Conservation (phyloP, 2,888 invertebrate genomes). For the Chironomus tentans region DNA sequence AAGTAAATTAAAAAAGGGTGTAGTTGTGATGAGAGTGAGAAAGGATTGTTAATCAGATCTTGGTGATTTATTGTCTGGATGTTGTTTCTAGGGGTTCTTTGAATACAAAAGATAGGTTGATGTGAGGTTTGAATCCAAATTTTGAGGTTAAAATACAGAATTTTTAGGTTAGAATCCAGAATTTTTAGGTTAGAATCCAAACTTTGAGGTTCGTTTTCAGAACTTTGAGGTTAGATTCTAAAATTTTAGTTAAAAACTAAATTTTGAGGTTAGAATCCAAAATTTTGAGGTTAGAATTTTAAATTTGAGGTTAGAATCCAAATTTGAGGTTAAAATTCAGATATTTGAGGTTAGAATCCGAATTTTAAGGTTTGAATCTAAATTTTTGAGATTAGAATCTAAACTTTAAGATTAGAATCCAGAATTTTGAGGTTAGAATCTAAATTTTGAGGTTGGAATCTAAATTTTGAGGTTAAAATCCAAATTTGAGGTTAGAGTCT, state of each 20-base stretch:
- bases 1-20: no score
- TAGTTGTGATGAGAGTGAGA: no score
- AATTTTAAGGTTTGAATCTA: not conserved
- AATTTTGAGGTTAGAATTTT: not conserved
- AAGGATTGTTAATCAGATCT: no score
- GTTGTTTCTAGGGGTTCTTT: no score
- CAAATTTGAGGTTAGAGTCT: not conserved
- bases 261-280: not conserved
- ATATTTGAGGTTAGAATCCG: not conserved
- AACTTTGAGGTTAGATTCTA: no score
- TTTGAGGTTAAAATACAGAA: no score
- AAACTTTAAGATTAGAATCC: not conserved
- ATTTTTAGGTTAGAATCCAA: not conserved
- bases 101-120: no score
- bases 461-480: not conserved
- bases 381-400: not conserved
- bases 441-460: not conserved
- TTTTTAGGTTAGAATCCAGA: not conserved
- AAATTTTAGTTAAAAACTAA: no score
- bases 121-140: no score
- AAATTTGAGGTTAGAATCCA: not conserved
- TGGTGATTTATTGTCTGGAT: no score
- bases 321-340: not conserved
- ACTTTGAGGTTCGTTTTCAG: not conserved
- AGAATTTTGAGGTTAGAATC: not conserved